A percentile compares a stretch with the other conserved stretches of the same genome.
These are phyloP conservation scores for Mamestra configurata DNA, from an alignment of 1,140 invertebrate genomes.

Conservation along the genomic window DNA sequence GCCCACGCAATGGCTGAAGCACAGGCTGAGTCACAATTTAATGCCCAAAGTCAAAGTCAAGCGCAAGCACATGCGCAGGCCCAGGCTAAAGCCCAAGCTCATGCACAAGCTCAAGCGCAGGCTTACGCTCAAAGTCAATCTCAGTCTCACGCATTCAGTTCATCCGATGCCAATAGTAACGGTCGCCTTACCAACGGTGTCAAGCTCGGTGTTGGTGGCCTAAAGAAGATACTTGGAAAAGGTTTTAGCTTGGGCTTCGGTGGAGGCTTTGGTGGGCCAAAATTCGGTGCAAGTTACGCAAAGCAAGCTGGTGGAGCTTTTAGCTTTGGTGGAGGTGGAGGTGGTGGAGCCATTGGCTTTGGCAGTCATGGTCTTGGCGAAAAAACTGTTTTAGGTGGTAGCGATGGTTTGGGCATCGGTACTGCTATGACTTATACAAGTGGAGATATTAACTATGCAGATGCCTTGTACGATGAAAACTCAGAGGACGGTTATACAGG, in stretches of 20 bases:
- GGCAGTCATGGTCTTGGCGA: too few relatives aligned
- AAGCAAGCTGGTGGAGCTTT: background rate
- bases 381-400: too few relatives aligned
- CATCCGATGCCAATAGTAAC: too few relatives aligned
- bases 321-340: background rate
- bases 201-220: background rate
- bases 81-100: background rate
- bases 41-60: background rate
- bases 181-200: background rate
- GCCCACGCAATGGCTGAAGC: background rate
- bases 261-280: background rate
- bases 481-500: background rate
- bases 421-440: background rate
- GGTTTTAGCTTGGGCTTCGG: background rate
- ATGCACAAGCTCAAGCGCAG: background rate
- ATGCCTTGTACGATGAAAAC: background rate
- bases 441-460: background rate
- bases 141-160: background rate
- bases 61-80: background rate
- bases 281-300: too few relatives aligned
- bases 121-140: background rate
- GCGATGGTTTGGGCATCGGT: background rate
- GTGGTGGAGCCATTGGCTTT: too few relatives aligned
- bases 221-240: background rate
- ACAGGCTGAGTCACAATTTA: too few relatives aligned